Evolutionary conservation across 2,113 vertebrate genomes (phyloP).

Genomic region (Heterocephalus glaber): DNA sequence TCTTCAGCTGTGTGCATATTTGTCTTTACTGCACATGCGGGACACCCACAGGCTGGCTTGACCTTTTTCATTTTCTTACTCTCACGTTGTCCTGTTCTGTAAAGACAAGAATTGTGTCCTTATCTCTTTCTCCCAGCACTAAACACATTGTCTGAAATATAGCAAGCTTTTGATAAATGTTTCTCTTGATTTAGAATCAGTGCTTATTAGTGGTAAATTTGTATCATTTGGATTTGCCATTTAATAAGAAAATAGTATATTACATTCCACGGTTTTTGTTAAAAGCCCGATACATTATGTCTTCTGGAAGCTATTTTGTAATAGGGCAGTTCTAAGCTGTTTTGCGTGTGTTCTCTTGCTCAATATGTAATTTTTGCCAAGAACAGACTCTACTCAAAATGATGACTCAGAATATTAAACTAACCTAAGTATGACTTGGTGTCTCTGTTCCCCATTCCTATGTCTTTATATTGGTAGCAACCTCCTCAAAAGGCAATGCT

Average conservation of each 20-base stretch:
- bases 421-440: not conserved
- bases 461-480: not conserved
- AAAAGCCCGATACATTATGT: not conserved
- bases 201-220: constrained; percentile 23
- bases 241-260: constrained; percentile 34
- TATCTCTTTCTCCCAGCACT: not conserved
- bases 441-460: not conserved
- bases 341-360: constrained; percentile 63
- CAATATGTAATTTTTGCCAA: constrained; percentile 62
- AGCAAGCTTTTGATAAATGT: not conserved
- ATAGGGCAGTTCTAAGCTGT: not conserved
- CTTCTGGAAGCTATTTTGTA: constrained; percentile 42
- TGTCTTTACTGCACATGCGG: not conserved
- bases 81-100: not conserved
- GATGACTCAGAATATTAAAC: constrained; percentile 61
- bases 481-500: not conserved
- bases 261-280: constrained; percentile 24
- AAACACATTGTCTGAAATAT: not conserved
- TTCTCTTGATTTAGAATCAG: constrained; percentile 29
- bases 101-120: not conserved
- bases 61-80: not conserved
- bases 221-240: constrained; percentile 31
- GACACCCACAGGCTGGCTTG: not conserved
- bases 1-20: not conserved
- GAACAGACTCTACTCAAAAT: constrained; percentile 51